Base-by-base conservation (phyloP, 2,888 invertebrate genomes). In the Drosophila neutralis region DNA sequence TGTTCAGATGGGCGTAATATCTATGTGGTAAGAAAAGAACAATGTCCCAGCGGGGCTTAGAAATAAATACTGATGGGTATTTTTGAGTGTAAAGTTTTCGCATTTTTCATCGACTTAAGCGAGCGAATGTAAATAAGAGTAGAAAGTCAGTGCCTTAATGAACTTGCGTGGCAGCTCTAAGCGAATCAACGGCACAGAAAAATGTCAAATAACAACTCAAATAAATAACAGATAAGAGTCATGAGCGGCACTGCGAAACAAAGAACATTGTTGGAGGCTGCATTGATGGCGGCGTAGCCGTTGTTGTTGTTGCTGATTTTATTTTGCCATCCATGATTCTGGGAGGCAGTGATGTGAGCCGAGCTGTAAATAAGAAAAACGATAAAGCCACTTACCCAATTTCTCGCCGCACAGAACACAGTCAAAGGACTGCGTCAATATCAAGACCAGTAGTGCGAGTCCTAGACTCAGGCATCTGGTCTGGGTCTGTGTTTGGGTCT, bases 301-400 rank as follows among this genome's bases (percentile, higher is more conserved):
- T 31, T 53, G 45, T 24, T 60, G 13, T n/a, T 73, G 64, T 42
- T 69, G 53, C 54, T 65, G 70, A 59, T 64, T 64, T 61, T 51
- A 66, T 69, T 78, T 54, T 35, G 64, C 38, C 66, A 63, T 60
- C 65, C 64, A 63, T 79, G 61, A 63, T 66, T 51, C 64, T 49
- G 29, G 66, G 31, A 67, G 67, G 69, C 80, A 74, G 56, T 69
- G 77, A 83, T 77, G 85, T 77, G 79, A 84, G 82, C 60, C 65
- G 74, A 82, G 80, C 75, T 76, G 70, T 84, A 78, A 83, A 84
- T 83, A 83, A 81, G 70, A 56, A 73, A 71, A 69, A 69, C 70
- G 73, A 83, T 79, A 83, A 78, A 82, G 83, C 75, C 65, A 91
- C 91, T 91, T 86, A 91, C 91, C 91, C 81, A 91, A 84, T 89